Conservation (phyloP, 2,113 vertebrate species). For the Corythornis madagascariensis region DNA sequence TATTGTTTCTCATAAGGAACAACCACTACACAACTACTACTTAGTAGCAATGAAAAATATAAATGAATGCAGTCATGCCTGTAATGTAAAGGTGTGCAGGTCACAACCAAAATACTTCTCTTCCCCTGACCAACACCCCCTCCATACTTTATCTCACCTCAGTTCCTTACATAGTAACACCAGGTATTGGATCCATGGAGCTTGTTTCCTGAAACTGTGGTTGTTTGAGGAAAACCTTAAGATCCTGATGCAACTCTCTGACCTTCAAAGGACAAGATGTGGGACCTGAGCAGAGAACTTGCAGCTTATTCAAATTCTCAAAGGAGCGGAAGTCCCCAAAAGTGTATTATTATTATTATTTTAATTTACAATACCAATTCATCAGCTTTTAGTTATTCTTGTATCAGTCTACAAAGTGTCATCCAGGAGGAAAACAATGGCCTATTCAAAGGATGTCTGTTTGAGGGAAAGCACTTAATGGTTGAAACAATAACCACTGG, state of each 20-base stretch:
- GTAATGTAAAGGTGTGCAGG: not conserved
- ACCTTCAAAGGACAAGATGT: not conserved
- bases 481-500: slow-evolving; percentile 11
- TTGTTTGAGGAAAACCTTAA: not conserved
- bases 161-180: not conserved
- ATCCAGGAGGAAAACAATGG: slow-evolving; percentile 55
- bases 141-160: not conserved
- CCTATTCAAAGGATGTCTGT: slow-evolving; percentile 52
- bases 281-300: not conserved
- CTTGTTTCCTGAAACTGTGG: not conserved
- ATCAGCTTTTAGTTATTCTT: slow-evolving; percentile 52
- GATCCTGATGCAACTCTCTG: not conserved
- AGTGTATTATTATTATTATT: not conserved
- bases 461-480: slow-evolving; percentile 30
- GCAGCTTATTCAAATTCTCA: not conserved
- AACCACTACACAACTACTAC: not conserved
- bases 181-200: not conserved
- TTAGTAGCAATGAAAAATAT: accelerated
- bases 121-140: not conserved
- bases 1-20: not conserved
- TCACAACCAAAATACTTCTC: not conserved
- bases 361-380: slow-evolving; percentile 4
- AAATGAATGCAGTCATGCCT: accelerated
- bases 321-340: not conserved
- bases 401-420: slow-evolving; percentile 17